Base-by-base conservation (phyloP, 2,113 vertebrate genomes). In the Periophthalmus modestus region DNA sequence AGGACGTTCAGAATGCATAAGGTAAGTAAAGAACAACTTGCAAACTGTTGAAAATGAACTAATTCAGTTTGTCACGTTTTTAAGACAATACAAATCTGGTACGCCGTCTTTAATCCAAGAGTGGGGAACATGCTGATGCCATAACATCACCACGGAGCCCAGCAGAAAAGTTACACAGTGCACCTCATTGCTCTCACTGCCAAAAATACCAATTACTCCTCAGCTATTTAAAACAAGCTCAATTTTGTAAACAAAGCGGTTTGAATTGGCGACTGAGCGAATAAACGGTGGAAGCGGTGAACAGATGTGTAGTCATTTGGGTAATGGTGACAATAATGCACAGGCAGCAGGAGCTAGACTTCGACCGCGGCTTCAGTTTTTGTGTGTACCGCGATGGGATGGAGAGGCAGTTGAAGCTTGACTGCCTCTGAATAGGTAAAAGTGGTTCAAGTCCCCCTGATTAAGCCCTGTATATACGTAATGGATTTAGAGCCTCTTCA, bases 401-500 rank as follows among this genome's bases (percentile, higher is more conserved):
- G 55, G 88, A 72, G 93, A 95, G 95, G 95, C 95, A 94, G 95
- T 96, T 97, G 95, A 96, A 95, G 97, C 95, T 96, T 95, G 95
- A 96, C 94, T 97, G 96, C 96, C 95, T 93, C 94, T 96, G 96
- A 98, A 97, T 96, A 96, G 97, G 97, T 96, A 98, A 96, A 96
- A 96, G 97, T 97, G 96, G 98, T 98, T 97, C 97, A 98, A 97
- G 89, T 95, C 95, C 95, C 96, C 95, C 95, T 96, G 96, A 98
- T 97, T 98, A 97, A 97, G 95, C 58, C 96, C 96, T 95, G 96
- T 96, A 95, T 95, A 97, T 96, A 97, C 96, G 95, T 97, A 96
- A 98, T 98, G 96, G 96, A 96, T 98, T 97, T 98, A 97, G 95
- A 97, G 96, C 95, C 95, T 96, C 97, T 98, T 98, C 96, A 98